Percentiles rank a stretch among this genome's conserved stretches.
Conservation (phyloP, 1,140 invertebrate species). For the Microplitis demolitor region DNA sequence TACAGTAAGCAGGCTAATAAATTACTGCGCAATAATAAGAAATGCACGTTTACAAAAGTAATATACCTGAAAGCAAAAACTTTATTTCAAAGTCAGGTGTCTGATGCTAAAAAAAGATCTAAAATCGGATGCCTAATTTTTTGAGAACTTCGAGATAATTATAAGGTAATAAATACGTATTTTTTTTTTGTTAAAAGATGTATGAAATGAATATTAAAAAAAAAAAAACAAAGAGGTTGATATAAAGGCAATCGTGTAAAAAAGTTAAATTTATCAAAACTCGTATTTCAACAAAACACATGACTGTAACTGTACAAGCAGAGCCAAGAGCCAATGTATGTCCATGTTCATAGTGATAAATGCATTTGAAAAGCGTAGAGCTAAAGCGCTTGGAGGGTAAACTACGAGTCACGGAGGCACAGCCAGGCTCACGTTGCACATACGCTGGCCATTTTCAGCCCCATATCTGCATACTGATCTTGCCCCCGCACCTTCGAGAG, state of each 20-base stretch:
- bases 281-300: conserved; percentile 33
- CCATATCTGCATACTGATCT: conserved; percentile 13
- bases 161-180: not conserved
- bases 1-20: too few species aligned
- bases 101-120: too few species aligned
- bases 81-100: too few species aligned
- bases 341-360: conserved; percentile 43
- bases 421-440: conserved; percentile 24
- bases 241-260: not conserved
- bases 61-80: too few species aligned
- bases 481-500: conserved; percentile 13
- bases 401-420: conserved; percentile 16
- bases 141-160: too few species aligned
- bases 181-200: not conserved
- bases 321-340: conserved; percentile 28
- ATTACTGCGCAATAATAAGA: too few species aligned
- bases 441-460: conserved; percentile 21
- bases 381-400: conserved; percentile 17
- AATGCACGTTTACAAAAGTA: too few species aligned
- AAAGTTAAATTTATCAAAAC: conserved; percentile 11
- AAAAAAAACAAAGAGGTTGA: not conserved
- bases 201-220: not conserved
- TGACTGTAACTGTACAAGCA: conserved; percentile 26
- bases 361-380: conserved; percentile 34
- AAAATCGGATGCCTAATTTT: too few species aligned